Conservation (phyloP, 2,888 invertebrate species). For the Cantharis rustica region DNA sequence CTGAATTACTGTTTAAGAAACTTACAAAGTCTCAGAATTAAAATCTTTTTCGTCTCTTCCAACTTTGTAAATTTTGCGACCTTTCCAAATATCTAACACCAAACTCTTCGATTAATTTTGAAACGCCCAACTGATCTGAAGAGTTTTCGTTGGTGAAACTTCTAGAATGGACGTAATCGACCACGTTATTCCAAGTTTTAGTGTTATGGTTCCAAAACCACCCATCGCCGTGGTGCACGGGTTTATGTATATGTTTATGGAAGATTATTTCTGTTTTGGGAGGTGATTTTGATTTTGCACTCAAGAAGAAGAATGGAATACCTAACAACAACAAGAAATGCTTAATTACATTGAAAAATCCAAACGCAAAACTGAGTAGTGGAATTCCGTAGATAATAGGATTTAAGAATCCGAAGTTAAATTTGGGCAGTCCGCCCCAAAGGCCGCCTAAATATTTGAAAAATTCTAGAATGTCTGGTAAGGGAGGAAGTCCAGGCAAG, state of each 20-base stretch:
- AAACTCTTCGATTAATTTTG: slow-evolving; percentile 47
- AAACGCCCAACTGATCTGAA: neutral
- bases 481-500: slow-evolving; percentile 35
- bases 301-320: slow-evolving; percentile 58
- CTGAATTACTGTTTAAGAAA: neutral
- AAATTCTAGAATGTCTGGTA: slow-evolving; percentile 42
- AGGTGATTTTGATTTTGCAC: slow-evolving; percentile 38
- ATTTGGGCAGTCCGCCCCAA: slow-evolving; percentile 37
- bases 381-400: slow-evolving; percentile 65
- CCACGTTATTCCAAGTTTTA: slow-evolving; percentile 60
- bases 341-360: slow-evolving; percentile 65
- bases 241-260: slow-evolving; percentile 52
- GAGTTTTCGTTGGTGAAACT: neutral
- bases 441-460: slow-evolving; percentile 42
- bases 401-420: slow-evolving; percentile 42
- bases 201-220: slow-evolving; percentile 65
- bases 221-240: slow-evolving; percentile 56
- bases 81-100: slow-evolving; percentile 49
- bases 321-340: slow-evolving; percentile 65
- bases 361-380: slow-evolving; percentile 65
- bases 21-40: neutral
- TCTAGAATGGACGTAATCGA: slow-evolving; percentile 32
- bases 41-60: slow-evolving; percentile 27
- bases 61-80: slow-evolving; percentile 18
- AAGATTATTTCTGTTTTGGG: slow-evolving; percentile 38